Percentiles rank a stretch among this genome's conserved stretches.
These are phyloP conservation scores for Lochmaea capreae DNA, from an alignment of 2,888 invertebrate species.

Conservation along the genomic window DNA sequence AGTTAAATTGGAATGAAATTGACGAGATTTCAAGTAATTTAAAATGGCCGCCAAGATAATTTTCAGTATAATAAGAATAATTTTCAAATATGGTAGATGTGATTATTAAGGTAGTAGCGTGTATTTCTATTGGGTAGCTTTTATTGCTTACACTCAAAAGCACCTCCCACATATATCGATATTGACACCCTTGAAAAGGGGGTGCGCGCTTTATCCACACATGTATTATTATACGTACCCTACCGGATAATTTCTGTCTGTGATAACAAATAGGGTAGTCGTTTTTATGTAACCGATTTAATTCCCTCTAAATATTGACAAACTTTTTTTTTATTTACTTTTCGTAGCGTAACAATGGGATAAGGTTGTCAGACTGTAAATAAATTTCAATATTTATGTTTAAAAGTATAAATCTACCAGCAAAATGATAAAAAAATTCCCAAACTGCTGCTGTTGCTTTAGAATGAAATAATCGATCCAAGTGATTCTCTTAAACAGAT, in stretches of 20 bases:
- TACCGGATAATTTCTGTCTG: not conserved
- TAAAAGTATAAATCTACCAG: too few relatives aligned
- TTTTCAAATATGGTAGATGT: slow-evolving; percentile 64
- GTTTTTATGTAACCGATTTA: not conserved
- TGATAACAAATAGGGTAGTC: not conserved
- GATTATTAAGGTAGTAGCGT: slow-evolving; percentile 53
- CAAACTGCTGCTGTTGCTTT: too few relatives aligned
- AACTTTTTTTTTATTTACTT: not conserved
- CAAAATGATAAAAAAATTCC: too few relatives aligned
- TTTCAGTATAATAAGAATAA: slow-evolving; percentile 64
- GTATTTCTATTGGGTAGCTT: slow-evolving; percentile 53
- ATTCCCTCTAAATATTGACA: not conserved
- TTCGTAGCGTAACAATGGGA: too few relatives aligned
- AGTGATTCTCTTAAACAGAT: too few relatives aligned
- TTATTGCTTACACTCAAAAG: slow-evolving; percentile 47
- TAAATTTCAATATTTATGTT: too few relatives aligned
- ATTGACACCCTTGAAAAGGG: slow-evolving; percentile 44
- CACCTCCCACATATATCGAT: slow-evolving; percentile 49
- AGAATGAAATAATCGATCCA: too few relatives aligned
- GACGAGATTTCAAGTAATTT: slow-evolving; percentile 48
- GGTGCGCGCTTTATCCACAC: slow-evolving; percentile 32
- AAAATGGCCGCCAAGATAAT: slow-evolving; percentile 61
- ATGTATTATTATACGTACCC: not conserved
- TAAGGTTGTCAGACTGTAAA: too few relatives aligned
- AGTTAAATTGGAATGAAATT: slow-evolving; percentile 38